Base-by-base conservation (phyloP, 2,888 invertebrate species). In the Ellobium chinense region DNA sequence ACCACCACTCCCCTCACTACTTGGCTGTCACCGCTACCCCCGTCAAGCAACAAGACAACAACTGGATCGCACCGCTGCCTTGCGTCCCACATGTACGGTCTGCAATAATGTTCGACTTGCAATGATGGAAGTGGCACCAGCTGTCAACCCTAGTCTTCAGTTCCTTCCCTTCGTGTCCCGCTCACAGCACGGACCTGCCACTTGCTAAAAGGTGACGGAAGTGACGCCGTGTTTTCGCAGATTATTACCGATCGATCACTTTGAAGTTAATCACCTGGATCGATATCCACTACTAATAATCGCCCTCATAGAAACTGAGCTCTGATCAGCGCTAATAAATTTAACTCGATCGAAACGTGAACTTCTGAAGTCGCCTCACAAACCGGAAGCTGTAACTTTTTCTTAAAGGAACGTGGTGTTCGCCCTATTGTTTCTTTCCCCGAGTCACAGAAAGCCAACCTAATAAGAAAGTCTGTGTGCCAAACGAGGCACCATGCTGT, bases 251-350 rank as follows among this genome's bases (percentile, higher is more conserved):
- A 37, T 63, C 63, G 29, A 63, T 74, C 36, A 34, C 76, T 76
- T 76, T 76, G 76, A 76, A 76, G 76, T 66, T 66, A n/a, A 65
- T 54, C 65, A 56, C 29, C 21, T n/a, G 12, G 56, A 76, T 76
- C 76, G 54, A 76, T 76, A 76, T 7, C 34, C 2, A 56, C n/a
- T 29, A 39, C 21, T 4, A 74, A 74, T 37, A 65, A 76, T 76
- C 54, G 56, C 29, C 34, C 56, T 4, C 1, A 18, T 46, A 66
- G 31, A 36, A 24, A 27, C 2, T 7, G n/a, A 3, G 24, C n/a
- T 27, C 34, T 39, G 34, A 75, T 75, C 75, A 75, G 14, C 29
- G 31, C 34, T 39, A 56, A 66, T 76, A 54, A 76, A 66, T 76
- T 66, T 76, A 54, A 24, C 54, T 0, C 24, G 34, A 36, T 76